phyloP scores from a whole-genome alignment of 2,113 vertebrate species.

The Colinus virginianus region DNA sequence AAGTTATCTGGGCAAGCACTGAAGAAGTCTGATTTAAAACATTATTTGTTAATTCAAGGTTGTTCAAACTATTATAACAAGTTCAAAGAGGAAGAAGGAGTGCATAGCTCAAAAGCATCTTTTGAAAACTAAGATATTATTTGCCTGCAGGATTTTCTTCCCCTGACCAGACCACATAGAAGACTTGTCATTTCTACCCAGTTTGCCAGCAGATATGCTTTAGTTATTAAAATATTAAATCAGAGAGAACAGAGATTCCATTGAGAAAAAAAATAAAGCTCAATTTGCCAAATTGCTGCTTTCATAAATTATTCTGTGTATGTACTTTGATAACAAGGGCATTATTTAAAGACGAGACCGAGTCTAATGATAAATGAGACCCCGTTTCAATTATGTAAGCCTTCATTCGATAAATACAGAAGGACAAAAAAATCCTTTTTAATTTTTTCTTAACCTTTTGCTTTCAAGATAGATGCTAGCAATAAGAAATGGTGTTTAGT shows the following conservation, averaged over 20 bases:
- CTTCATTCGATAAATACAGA: constrained; percentile 72
- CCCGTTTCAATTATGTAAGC: constrained; percentile 32
- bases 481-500: constrained; percentile 50
- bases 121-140: constrained; percentile 28
- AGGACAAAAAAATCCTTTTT: not conserved
- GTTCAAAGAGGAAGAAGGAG: constrained; percentile 1
- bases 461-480: constrained; percentile 49
- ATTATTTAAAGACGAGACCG: constrained; percentile 67
- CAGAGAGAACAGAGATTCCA: constrained; percentile 27
- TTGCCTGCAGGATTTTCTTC: constrained; percentile 39
- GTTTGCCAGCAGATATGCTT: constrained; percentile 41
- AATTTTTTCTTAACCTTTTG: not conserved
- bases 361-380: constrained; percentile 70
- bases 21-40: not conserved
- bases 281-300: constrained; percentile 39
- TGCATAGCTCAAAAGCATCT: constrained; percentile 25
- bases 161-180: constrained; percentile 35
- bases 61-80: constrained; percentile 31
- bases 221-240: constrained; percentile 58
- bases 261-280: not conserved
- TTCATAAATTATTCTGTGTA: constrained; percentile 65
- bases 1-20: not conserved
- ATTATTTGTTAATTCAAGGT: constrained; percentile 52
- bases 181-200: constrained; percentile 56
- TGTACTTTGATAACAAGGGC: constrained; percentile 44